Percentiles rank a stretch among this genome's conserved stretches.
Evolutionary conservation across 64 coral and sea anemone species (phyloP).

Genomic region (Porites lutea): DNA sequence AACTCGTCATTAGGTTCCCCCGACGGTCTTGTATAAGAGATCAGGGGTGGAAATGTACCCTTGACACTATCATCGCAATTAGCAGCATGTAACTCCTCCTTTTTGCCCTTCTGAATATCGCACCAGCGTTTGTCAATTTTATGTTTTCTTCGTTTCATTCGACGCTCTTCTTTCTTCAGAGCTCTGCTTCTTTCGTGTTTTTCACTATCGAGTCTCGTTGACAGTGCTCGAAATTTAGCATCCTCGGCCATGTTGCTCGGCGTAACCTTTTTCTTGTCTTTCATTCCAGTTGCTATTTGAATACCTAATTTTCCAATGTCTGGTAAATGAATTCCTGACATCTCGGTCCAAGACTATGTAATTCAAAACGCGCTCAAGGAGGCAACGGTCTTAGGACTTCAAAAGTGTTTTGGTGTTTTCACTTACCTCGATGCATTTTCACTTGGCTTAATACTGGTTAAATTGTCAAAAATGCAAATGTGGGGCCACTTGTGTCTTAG

Average conservation of each 20-base stretch:
- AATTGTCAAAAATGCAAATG: slow-evolving; percentile 17
- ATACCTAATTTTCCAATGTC: slow-evolving; percentile 92
- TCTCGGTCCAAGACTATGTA: not conserved
- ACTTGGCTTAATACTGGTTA: not conserved
- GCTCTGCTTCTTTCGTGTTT: slow-evolving; percentile 56
- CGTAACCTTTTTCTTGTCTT: slow-evolving; percentile 76
- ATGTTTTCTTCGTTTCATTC: slow-evolving; percentile 52
- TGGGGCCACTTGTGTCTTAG: not conserved
- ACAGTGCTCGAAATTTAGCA: slow-evolving; percentile 60
- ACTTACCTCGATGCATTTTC: not conserved
- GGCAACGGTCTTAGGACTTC: not conserved
- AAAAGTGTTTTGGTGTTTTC: not conserved
- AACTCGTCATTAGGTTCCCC: not conserved
- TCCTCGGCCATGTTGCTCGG: slow-evolving; percentile 75
- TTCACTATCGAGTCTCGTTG: slow-evolving; percentile 74
- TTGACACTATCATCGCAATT: not conserved
- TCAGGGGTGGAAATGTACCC: not conserved
- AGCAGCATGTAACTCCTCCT: not conserved
- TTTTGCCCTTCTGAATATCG: slow-evolving; percentile 28
- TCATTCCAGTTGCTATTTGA: slow-evolving; percentile 81
- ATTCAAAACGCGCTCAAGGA: not conserved
- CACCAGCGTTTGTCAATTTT: slow-evolving; percentile 37
- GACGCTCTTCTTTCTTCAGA: slow-evolving; percentile 43
- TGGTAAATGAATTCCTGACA: slow-evolving; percentile 85
- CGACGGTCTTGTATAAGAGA: not conserved